Conservation (phyloP, 2,113 vertebrate genomes). For the Phainopepla nitens region DNA sequence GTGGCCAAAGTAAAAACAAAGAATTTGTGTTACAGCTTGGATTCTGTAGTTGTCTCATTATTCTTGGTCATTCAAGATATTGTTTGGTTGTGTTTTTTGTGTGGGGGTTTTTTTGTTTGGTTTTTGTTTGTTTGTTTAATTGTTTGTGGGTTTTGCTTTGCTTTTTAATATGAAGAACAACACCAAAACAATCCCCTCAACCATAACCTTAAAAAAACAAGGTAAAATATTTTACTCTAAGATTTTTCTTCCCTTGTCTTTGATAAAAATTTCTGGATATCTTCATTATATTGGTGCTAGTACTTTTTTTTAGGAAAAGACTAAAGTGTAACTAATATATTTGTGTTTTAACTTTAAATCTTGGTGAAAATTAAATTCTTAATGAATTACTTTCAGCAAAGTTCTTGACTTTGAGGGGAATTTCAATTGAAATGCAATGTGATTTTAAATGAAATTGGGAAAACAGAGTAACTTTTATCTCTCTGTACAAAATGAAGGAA, state of each 20-base stretch:
- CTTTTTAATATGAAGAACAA: background rate
- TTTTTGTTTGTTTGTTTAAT: background rate
- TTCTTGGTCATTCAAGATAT: background rate
- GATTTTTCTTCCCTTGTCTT: background rate
- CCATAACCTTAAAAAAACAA: background rate
- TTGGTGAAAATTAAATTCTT: background rate
- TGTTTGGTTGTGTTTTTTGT: background rate
- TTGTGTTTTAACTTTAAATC: background rate
- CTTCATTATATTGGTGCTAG: background rate
- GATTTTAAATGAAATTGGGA: background rate
- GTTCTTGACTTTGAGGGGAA: background rate
- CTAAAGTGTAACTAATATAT: background rate
- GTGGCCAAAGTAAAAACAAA: background rate
- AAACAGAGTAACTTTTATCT: background rate
- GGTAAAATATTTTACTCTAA: background rate
- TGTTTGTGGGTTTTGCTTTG: background rate
- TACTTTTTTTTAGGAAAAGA: background rate
- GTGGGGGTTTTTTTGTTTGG: background rate
- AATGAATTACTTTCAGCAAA: background rate
- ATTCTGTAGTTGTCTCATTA: background rate
- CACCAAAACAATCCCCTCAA: background rate
- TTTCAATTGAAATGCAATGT: background rate
- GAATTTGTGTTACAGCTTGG: background rate
- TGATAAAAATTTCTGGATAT: background rate
- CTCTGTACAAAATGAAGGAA: background rate